A percentile compares a stretch with the other conserved stretches of the same genome.
These are phyloP conservation scores for Drosophila cracens DNA, from an alignment of 2,888 invertebrate species.

Conservation along the genomic window DNA sequence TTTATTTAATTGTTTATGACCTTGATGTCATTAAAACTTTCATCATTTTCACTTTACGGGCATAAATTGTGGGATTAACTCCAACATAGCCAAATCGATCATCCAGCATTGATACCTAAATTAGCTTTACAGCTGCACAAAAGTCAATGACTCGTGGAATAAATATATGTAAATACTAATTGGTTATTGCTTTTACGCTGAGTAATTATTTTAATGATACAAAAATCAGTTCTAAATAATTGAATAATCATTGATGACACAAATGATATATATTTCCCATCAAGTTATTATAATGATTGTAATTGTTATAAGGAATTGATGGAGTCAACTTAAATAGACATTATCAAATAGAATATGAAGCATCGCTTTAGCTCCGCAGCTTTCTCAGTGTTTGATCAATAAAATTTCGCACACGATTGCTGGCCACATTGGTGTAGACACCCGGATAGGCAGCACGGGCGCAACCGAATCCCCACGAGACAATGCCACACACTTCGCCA, in stretches of 20 bases:
- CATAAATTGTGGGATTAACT: background rate
- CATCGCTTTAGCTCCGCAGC: constrained; percentile 3
- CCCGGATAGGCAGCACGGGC: constrained; percentile 74
- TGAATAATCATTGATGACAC: constrained; percentile 17
- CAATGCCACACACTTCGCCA: constrained; percentile 87
- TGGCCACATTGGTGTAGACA: constrained; percentile 76
- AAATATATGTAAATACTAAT: constrained; percentile 13
- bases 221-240: background rate
- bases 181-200: background rate
- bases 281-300: constrained; percentile 5
- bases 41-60: background rate
- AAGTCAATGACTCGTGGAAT: constrained; percentile 17
- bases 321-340: background rate
- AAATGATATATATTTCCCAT: constrained; percentile 12
- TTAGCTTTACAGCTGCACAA: background rate
- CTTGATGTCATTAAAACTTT: constrained; percentile 28
- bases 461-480: constrained; percentile 86
- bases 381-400: constrained; percentile 56
- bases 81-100: background rate
- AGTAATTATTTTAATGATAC: constrained; percentile 7
- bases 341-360: background rate
- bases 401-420: constrained; percentile 62
- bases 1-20: constrained; percentile 17
- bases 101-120: background rate
- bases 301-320: background rate